Evolutionary conservation across 2,888 invertebrate genomes (phyloP).

Genomic region (Scelioninae gen. 1): DNA sequence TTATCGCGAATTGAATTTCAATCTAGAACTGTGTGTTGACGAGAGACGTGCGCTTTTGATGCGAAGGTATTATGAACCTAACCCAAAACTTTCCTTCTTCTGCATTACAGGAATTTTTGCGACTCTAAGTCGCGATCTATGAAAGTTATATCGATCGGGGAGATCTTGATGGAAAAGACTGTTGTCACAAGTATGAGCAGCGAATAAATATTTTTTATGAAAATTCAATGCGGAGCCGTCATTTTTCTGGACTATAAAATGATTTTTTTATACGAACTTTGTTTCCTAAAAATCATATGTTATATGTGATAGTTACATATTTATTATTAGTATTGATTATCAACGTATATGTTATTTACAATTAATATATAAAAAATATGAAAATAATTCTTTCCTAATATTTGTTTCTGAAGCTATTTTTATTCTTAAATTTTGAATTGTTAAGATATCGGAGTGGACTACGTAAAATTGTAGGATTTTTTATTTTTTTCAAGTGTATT

Average conservation of each 20-base stretch:
- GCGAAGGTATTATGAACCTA: constrained; percentile 62
- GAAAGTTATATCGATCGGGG: constrained; percentile 53
- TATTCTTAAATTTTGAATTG: too few species aligned
- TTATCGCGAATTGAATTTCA: constrained; percentile 68
- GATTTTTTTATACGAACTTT: background rate
- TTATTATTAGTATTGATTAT: too few species aligned
- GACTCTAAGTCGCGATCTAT: constrained; percentile 46
- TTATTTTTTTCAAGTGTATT: too few species aligned
- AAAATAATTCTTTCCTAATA: too few species aligned
- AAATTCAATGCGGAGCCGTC: constrained; percentile 17
- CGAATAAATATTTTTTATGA: constrained; percentile 45
- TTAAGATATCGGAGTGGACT: too few species aligned
- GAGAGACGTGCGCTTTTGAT: constrained; percentile 62
- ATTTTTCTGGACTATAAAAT: constrained; percentile 2
- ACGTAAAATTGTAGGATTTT: too few species aligned
- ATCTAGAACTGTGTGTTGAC: constrained; percentile 64
- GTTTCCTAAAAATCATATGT: background rate
- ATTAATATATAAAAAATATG: too few species aligned
- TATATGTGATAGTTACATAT: too few species aligned
- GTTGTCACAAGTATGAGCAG: constrained; percentile 32
- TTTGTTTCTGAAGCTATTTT: too few species aligned
- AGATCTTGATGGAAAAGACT: constrained; percentile 47
- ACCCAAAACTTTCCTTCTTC: constrained; percentile 54
- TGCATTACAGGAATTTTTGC: constrained; percentile 46
- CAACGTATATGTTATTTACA: too few species aligned